Percentiles rank a stretch among this genome's conserved stretches.
These are phyloP conservation scores for Rhamphomyia laevipes DNA, from an alignment of 2,888 invertebrate species.

Conservation along the genomic window DNA sequence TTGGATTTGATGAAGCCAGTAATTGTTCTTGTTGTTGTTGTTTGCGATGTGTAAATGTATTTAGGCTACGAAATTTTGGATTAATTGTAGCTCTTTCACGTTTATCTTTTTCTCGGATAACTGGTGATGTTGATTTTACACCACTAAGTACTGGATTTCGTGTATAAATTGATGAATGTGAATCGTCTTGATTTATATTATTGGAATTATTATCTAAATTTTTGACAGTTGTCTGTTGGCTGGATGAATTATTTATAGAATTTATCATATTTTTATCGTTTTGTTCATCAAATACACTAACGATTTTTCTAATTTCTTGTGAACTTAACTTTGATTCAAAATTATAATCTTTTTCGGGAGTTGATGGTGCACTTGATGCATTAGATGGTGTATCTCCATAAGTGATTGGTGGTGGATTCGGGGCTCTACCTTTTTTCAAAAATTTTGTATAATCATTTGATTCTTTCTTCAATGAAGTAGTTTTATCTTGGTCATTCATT, in stretches of 20 bases:
- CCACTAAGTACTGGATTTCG: constrained; percentile 26
- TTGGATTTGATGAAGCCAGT: constrained; percentile 23
- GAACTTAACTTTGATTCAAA: not conserved
- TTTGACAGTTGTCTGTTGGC: not conserved
- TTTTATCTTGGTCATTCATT: constrained; percentile 1
- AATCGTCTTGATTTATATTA: constrained; percentile 16
- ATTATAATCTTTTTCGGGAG: constrained; percentile 29
- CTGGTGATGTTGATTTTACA: constrained; percentile 53
- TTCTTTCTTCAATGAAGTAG: constrained; percentile 21
- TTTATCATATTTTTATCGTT: constrained; percentile 5
- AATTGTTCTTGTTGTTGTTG: constrained; percentile 26
- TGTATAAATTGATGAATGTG: constrained; percentile 44
- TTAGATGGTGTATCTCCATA: constrained; percentile 16
- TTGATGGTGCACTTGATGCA: constrained; percentile 30
- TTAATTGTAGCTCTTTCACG: constrained; percentile 55
- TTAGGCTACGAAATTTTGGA: constrained; percentile 46
- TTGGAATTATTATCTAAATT: constrained; percentile 2
- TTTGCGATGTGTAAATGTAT: constrained; percentile 35
- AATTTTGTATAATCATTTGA: constrained; percentile 35
- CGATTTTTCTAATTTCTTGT: constrained; percentile 9
- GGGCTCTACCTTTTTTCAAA: constrained; percentile 62
- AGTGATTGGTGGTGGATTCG: constrained; percentile 49
- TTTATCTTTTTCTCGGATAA: constrained; percentile 63
- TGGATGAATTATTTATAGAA: not conserved
- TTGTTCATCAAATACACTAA: constrained; percentile 8